These are phyloP conservation scores for Cheirogaleus medius DNA, from an alignment of 2,113 vertebrate genomes.

Conservation along the genomic window DNA sequence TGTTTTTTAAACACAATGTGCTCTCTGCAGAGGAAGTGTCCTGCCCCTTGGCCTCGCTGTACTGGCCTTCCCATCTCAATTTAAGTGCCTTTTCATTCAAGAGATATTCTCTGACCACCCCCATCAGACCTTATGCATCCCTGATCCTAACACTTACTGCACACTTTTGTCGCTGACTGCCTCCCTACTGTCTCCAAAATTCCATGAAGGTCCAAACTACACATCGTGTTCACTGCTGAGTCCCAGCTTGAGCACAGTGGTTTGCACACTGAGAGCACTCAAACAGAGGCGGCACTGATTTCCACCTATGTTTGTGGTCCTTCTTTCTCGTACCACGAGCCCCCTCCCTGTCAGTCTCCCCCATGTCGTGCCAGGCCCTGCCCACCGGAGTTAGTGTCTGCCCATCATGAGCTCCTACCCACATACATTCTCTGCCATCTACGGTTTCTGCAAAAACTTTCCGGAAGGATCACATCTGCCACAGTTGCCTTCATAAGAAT, in stretches of 20 bases:
- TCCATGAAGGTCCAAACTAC: background rate
- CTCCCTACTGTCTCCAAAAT: background rate
- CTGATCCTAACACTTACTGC: too few species aligned
- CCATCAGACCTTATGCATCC: too few species aligned
- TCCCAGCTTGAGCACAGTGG: background rate
- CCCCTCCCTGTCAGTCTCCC: background rate
- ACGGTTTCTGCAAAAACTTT: background rate
- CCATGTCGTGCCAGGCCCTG: background rate
- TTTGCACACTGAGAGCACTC: background rate
- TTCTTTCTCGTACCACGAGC: rapidly evolving
- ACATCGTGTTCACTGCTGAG: background rate
- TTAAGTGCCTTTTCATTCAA: background rate
- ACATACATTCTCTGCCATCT: background rate
- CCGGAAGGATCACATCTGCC: slow-evolving; percentile 36
- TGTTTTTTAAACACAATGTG: background rate
- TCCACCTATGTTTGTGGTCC: background rate
- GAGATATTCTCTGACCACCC: background rate
- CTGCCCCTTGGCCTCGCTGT: background rate
- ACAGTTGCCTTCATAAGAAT: slow-evolving; percentile 92
- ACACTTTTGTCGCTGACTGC: rapidly evolving
- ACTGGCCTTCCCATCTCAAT: background rate
- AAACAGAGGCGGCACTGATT: background rate
- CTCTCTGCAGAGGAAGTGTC: background rate
- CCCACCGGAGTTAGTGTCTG: background rate
- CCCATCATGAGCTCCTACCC: background rate